phyloP scores from a whole-genome alignment of 1,140 invertebrate genomes.

The Achroia grisella region DNA sequence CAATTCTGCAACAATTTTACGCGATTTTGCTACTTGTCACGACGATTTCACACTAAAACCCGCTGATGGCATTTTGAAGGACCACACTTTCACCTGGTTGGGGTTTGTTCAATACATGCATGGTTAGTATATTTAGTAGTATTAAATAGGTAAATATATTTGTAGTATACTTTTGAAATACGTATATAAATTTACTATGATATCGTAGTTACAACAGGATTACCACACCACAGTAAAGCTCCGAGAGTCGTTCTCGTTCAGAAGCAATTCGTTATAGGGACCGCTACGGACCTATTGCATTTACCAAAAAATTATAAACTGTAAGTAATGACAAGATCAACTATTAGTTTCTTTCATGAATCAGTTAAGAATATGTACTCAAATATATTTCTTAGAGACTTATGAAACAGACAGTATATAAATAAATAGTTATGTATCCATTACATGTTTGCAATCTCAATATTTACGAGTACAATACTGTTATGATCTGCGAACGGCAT shows the following conservation, averaged over 20 bases:
- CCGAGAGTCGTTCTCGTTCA: constrained; percentile 49
- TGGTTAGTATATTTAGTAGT: constrained; percentile 20
- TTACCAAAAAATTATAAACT: constrained; percentile 55
- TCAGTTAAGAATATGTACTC: not conserved
- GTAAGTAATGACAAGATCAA: too few relatives aligned
- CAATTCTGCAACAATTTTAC: too few relatives aligned
- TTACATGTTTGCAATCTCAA: too few relatives aligned
- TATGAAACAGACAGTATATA: too few relatives aligned
- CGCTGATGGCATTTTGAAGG: constrained; percentile 42
- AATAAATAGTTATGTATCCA: too few relatives aligned
- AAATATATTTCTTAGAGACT: too few relatives aligned
- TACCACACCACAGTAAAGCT: constrained; percentile 49
- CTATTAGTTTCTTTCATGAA: constrained; percentile 1
- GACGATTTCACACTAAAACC: constrained; percentile 48
- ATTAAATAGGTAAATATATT: constrained; percentile 1
- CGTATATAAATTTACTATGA: not conserved
- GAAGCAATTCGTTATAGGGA: constrained; percentile 42
- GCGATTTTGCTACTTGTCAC: constrained; percentile 45
- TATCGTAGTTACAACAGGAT: constrained; percentile 38
- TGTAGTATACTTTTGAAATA: not conserved
- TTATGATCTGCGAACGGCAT: too few relatives aligned
- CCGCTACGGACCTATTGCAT: constrained; percentile 38
- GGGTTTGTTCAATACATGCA: constrained; percentile 51
- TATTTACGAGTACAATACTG: too few relatives aligned
- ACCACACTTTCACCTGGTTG: constrained; percentile 49